phyloP scores from a whole-genome alignment of 2,797 vertebrate genomes.

The Chrosomus eos region DNA sequence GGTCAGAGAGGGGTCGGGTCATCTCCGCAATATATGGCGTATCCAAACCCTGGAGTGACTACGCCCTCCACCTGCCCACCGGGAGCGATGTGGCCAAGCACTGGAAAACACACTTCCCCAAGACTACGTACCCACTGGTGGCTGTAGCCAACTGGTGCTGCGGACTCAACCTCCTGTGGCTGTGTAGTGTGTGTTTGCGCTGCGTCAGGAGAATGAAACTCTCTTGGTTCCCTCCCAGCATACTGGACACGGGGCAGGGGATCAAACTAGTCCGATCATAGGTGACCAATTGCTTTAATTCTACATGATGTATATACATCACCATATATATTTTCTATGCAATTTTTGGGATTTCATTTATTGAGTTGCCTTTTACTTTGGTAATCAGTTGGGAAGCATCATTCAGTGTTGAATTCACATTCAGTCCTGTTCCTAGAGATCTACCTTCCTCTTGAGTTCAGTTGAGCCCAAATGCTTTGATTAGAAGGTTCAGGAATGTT shows the following conservation, averaged over 20 bases:
- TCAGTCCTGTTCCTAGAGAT: background rate
- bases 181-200: constrained; percentile 87
- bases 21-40: constrained; percentile 85
- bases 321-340: constrained; percentile 27
- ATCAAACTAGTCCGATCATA: constrained; percentile 96
- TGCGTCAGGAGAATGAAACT: constrained; percentile 94
- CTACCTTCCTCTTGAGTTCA: background rate
- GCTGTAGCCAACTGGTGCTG: constrained; percentile 97
- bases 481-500: background rate
- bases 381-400: background rate
- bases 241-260: constrained; percentile 95
- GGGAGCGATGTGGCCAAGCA: constrained; percentile 94
- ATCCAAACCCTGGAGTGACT: constrained; percentile 95
- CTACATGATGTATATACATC: constrained; percentile 14
- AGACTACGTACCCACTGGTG: constrained; percentile 89
- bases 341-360: constrained; percentile 10
- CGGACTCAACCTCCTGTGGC: constrained; percentile 92
- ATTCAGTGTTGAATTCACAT: background rate
- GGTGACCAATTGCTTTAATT: constrained; percentile 8
- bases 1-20: constrained; percentile 83
- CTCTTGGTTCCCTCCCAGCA: constrained; percentile 92
- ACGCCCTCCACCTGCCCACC: constrained; percentile 91
- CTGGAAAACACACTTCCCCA: constrained; percentile 95
- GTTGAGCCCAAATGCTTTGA: background rate
- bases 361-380: background rate